Evolutionary conservation across 2,113 vertebrate genomes (phyloP).

Genomic region (Microcebus ravelobensis): DNA sequence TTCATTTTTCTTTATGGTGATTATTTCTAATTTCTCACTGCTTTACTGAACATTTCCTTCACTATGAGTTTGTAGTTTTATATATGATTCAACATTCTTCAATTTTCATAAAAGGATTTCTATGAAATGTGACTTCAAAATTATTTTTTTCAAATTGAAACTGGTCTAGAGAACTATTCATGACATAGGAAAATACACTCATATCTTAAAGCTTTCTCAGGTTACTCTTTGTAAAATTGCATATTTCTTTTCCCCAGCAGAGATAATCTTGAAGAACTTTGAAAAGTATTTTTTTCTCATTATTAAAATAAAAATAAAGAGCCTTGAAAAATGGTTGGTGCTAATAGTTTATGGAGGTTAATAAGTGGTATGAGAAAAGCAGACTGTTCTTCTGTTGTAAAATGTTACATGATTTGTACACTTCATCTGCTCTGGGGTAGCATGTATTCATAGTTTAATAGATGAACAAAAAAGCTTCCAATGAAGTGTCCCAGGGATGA

Average conservation of each 20-base stretch:
- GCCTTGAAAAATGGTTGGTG: not conserved
- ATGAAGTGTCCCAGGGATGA: not conserved
- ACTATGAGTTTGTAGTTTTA: not conserved
- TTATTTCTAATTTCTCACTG: conserved; percentile 42
- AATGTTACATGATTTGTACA: not conserved
- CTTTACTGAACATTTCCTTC: not conserved
- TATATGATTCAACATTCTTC: conserved; percentile 11
- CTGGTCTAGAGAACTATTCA: conserved; percentile 29
- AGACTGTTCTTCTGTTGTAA: not conserved
- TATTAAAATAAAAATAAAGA: conserved; percentile 22
- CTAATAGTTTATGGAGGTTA: not conserved
- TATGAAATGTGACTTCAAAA: not conserved
- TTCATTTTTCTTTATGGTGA: conserved; percentile 18
- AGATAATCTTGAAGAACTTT: conserved; percentile 17
- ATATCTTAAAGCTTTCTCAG: not conserved
- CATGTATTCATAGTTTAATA: not conserved
- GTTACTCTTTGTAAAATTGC: conserved; percentile 2
- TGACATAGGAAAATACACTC: conserved; percentile 19
- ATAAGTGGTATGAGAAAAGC: not conserved
- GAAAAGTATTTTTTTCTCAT: not conserved
- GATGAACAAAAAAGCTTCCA: not conserved
- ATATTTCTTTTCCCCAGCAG: not conserved
- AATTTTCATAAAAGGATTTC: conserved; percentile 37
- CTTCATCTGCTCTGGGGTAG: not conserved
- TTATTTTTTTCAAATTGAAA: not conserved